Evolutionary conservation across 2,113 vertebrate genomes (phyloP), one percentile per base, ranked within the genome.

Genomic region (Mustela nigripes): DNA sequence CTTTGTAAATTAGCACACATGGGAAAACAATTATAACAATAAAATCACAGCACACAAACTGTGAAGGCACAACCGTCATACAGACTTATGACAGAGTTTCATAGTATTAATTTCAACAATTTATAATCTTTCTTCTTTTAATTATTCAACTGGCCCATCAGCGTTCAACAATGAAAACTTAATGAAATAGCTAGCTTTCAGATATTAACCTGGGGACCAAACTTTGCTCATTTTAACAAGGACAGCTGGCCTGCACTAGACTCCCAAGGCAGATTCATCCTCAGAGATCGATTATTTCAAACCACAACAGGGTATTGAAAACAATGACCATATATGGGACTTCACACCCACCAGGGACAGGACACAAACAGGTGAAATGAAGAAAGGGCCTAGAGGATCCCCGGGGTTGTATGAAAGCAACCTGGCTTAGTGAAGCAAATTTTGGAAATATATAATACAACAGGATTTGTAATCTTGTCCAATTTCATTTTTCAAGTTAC

Each of bases 401-500:
- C 67, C 31, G 26, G 0, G 0, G 6, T 62, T 33, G 18, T 15
- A 69, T 86, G 78, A 82, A 69, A 89, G n/a, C 28, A 82, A 78
- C 4, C 16, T 56, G 58, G 50, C 18, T 94, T 62, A 73, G 39
- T 65, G 63, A 86, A 21, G 71, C 76, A 53, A 73, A 18, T 48
- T 97, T 96, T 63, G 2, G 48, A 86, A 93, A 86, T 74, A 69
- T 3, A 69, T 83, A 65, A 69, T 26, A n/a, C 24, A 91, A 42
- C 18, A 92, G 31, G 67, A 42, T 96, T 50, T 96, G 80, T 56
- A 81, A 89, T 82, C 39, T 73, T 76, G 60, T 86, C 60, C 62
- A 50, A n/a, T 93, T 97, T 80, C 56, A 87, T 62, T 96, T 93
- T 96, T 91, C 84, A 94, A 60, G 60, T 69, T 88, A 62, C 45